phyloP scores from a whole-genome alignment of 1,140 invertebrate species.

The silkworm (Bombyx mori) region DNA sequence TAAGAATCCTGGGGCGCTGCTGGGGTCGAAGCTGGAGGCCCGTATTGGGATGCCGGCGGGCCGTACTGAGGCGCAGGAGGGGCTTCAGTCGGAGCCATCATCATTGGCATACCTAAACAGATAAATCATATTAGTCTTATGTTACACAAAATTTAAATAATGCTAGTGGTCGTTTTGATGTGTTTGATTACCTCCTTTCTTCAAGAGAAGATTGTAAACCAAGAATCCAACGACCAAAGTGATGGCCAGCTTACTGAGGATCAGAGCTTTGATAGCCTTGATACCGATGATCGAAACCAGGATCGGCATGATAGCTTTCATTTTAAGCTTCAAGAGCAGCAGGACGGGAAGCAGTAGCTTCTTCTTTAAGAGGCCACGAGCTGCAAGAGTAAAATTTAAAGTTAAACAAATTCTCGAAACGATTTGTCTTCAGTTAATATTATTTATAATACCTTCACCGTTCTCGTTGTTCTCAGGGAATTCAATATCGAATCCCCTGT shows the following conservation, averaged over 20 bases:
- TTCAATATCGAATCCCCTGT: conserved; percentile 76
- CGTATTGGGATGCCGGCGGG: conserved; percentile 73
- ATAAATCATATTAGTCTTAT: conserved; percentile 1
- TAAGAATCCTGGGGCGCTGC: conserved; percentile 77
- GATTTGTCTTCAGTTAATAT: not conserved
- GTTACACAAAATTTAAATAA: no score
- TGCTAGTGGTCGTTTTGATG: no score
- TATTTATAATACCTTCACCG: conserved; percentile 49
- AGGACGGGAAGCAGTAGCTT: conserved; percentile 84
- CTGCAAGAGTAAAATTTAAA: conserved; percentile 44
- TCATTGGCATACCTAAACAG: conserved; percentile 80
- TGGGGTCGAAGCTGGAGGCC: conserved; percentile 71
- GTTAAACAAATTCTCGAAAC: not conserved
- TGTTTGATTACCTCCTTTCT: conserved; percentile 71
- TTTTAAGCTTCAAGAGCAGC: conserved; percentile 84
- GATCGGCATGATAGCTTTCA: conserved; percentile 87
- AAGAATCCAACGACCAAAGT: conserved; percentile 84
- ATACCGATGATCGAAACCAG: conserved; percentile 82
- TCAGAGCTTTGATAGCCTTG: conserved; percentile 85
- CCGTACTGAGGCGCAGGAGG: conserved; percentile 61
- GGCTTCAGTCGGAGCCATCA: conserved; percentile 74
- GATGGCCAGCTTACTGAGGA: conserved; percentile 86
- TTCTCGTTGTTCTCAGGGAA: conserved; percentile 68
- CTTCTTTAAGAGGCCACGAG: conserved; percentile 80
- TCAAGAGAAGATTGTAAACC: conserved; percentile 82